Evolutionary conservation across 2,797 vertebrate genomes (phyloP), one percentile per base, ranked within the genome.

Genomic region (Artibeus jamaicensis): DNA sequence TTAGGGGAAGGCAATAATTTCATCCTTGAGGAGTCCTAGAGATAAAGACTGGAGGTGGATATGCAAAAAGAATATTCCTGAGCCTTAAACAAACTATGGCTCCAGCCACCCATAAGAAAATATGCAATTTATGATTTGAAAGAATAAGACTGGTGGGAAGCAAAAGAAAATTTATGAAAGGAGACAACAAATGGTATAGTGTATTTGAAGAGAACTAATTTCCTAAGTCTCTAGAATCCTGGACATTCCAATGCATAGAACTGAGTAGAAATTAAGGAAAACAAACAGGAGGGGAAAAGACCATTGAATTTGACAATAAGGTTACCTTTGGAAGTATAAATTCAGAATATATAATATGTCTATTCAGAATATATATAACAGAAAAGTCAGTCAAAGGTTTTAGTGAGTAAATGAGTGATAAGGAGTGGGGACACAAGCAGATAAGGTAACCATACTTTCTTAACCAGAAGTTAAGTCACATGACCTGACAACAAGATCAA

Each of bases 51-150:
- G 5, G 26, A 94, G 3, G 4, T 26, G 22, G 46, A 16, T 77
- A 71, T 73, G 46, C 86, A 42, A 84, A 59, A 6, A 70, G 21
- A 89, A 53, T 85, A 55, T 89, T 65, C n/a, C 73, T 81, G 62
- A 84, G 12, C 57, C 37, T 86, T 94, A 78, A 70, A 88, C 65
- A 84, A 82, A 46, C 57, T n/a, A 12, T 90, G 65, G 9, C 67
- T 94, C 26, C 34, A 53, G 24, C 77, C 81, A 6, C 29, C 24
- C 26, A 14, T 81, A 81, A 78, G 34, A 93, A 95, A 84, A 50
- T 53, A 96, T 46, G 57, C n/a, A 5, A 59, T 97, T 91, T 96
- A 85, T 77, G 67, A 57, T 82, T 82, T 93, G 57, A 46, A 82
- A 73, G 24, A 84, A 86, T 78, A 26, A 78, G 18, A 5, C 42